Percentiles rank a stretch among this genome's conserved stretches.
Conservation (phyloP, 2,797 vertebrate genomes). For the Pyrrhura leucotis region DNA sequence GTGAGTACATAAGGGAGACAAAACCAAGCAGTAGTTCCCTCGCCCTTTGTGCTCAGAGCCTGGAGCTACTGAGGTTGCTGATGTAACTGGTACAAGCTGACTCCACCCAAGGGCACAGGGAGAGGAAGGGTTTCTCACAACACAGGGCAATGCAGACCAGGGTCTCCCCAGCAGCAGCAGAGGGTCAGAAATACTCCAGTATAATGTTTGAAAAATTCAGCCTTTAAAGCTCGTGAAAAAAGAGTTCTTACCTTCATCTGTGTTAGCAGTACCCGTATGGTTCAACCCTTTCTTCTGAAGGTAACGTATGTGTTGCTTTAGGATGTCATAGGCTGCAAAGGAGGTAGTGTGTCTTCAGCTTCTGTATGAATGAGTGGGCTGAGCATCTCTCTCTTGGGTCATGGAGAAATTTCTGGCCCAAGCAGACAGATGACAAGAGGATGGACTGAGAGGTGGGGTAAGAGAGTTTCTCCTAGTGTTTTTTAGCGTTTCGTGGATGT, state of each 20-base stretch:
- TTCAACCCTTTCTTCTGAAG: background rate
- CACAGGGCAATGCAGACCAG: no score
- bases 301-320: background rate
- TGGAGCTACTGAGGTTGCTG: background rate
- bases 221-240: background rate
- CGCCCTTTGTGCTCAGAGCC: background rate
- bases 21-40: background rate
- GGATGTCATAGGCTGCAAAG: background rate
- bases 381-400: background rate
- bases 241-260: background rate
- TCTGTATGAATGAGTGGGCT: background rate
- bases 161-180: background rate
- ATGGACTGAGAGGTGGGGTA: background rate
- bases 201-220: background rate
- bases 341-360: background rate
- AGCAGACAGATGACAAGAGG: background rate
- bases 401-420: background rate
- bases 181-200: background rate
- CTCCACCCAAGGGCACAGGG: background rate
- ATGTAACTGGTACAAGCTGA: background rate
- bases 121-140: background rate
- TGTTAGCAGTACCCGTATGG: background rate
- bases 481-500: background rate
- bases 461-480: background rate
- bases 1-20: fast-evolving